Conservation (phyloP, 23 tunicate genomes). For the Clavelina lepadiformis region DNA sequence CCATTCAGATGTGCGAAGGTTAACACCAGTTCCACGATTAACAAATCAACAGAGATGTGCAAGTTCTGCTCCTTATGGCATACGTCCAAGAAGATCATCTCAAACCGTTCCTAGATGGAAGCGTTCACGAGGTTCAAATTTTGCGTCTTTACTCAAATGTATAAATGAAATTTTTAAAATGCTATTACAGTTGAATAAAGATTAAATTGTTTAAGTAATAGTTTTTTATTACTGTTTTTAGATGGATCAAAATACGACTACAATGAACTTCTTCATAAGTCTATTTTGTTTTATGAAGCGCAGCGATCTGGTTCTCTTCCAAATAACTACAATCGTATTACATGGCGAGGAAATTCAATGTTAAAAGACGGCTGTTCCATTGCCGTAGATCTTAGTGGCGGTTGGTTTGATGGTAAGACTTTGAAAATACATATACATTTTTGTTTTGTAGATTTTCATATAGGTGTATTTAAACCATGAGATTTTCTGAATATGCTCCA, state of each 20-base stretch:
- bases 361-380: constrained; percentile 60
- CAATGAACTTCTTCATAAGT: constrained; percentile 82
- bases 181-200: not conserved
- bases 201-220: not conserved
- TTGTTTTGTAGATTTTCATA: not conserved
- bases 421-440: not conserved
- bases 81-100: constrained; percentile 5
- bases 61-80: constrained; percentile 18
- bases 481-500: too few species aligned
- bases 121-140: constrained; percentile 27
- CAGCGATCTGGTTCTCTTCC: constrained; percentile 77
- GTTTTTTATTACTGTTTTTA: not conserved
- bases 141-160: too few species aligned
- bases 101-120: constrained; percentile 56
- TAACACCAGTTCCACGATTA: too few species aligned
- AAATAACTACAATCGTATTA: constrained; percentile 38
- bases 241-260: constrained; percentile 54
- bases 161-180: too few species aligned
- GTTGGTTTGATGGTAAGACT: constrained; percentile 75
- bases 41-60: too few species aligned
- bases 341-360: constrained; percentile 57
- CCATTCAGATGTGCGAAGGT: too few species aligned
- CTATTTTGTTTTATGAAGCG: constrained; percentile 72
- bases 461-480: too few species aligned
- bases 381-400: constrained; percentile 54